Conservation (phyloP, 1,140 invertebrate genomes). For the Hylaeus anthracinus region DNA sequence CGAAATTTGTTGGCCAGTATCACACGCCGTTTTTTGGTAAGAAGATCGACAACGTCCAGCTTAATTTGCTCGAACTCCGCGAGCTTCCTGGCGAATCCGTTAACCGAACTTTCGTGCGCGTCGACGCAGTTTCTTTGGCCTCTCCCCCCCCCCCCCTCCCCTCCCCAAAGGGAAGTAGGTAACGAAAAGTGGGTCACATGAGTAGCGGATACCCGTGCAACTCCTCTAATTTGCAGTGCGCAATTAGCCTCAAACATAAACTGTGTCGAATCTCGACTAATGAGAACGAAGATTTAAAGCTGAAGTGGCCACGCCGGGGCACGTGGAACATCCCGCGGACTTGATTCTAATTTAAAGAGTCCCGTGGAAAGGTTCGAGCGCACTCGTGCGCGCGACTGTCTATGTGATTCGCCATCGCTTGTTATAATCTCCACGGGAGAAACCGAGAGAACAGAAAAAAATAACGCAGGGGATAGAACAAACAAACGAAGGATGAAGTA, state of each 20-base stretch:
- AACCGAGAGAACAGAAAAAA: not conserved
- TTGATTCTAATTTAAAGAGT: not conserved
- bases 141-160: too few relatives aligned
- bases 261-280: not conserved
- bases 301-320: not conserved
- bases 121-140: too few relatives aligned
- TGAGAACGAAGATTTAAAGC: not conserved
- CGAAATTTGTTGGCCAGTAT: too few relatives aligned
- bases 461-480: not conserved
- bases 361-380: not conserved
- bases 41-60: too few relatives aligned
- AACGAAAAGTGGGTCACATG: not conserved
- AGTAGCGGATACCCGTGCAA: not conserved
- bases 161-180: not conserved
- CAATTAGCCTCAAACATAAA: constrained; percentile 12
- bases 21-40: too few relatives aligned
- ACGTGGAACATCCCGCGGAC: not conserved
- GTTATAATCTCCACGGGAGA: not conserved
- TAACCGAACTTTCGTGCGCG: too few relatives aligned
- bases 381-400: not conserved
- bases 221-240: not conserved
- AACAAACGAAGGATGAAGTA: not conserved
- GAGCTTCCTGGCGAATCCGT: too few relatives aligned
- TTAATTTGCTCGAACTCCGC: too few relatives aligned
- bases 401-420: not conserved